Conservation (phyloP, 2,888 invertebrate species). For the Polyommatus icarus region DNA sequence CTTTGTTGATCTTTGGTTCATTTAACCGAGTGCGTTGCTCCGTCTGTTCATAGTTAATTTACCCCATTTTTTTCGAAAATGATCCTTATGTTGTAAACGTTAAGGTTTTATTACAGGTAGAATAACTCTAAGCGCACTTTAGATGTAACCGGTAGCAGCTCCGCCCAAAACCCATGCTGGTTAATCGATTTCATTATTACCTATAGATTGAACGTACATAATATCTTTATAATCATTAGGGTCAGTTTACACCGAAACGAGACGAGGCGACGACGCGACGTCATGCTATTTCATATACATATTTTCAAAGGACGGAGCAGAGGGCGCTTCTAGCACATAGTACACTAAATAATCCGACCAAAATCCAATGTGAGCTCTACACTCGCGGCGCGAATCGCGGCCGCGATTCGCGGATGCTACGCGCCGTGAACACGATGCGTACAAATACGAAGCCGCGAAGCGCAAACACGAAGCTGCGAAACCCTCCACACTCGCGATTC, state of each 20-base stretch:
- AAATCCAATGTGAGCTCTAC: too few relatives aligned
- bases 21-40: constrained; percentile 23
- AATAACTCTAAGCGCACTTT: not conserved
- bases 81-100: not conserved
- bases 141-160: constrained; percentile 9
- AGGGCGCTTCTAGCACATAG: too few relatives aligned
- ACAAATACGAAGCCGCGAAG: too few relatives aligned
- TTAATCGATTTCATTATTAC: constrained; percentile 12
- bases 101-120: not conserved
- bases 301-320: too few relatives aligned
- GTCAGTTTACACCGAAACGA: not conserved
- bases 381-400: too few relatives aligned
- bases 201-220: not conserved
- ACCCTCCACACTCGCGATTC: too few relatives aligned
- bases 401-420: too few relatives aligned
- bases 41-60: not conserved
- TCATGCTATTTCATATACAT: not conserved
- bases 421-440: too few relatives aligned
- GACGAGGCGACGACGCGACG: not conserved
- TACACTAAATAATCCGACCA: too few relatives aligned
- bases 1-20: constrained; percentile 23
- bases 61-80: not conserved
- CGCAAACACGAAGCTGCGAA: too few relatives aligned
- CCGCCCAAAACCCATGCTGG: constrained; percentile 14
- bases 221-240: not conserved